A percentile compares a stretch with the other conserved stretches of the same genome.
Conservation (phyloP, 2,113 vertebrate species). For the Pipa parva region DNA sequence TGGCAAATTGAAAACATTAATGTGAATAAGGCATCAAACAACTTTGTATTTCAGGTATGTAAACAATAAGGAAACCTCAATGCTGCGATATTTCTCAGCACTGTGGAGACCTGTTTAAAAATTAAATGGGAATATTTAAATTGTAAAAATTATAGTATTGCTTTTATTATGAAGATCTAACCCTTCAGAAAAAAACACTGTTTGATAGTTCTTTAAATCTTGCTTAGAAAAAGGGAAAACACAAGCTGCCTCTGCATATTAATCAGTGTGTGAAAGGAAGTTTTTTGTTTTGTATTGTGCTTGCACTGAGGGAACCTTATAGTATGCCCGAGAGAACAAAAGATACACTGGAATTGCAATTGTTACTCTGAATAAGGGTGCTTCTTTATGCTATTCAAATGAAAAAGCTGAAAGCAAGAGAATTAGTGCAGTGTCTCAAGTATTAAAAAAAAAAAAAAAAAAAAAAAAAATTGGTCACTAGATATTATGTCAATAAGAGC, state of each 20-base stretch:
- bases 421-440: constrained; percentile 50
- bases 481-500: constrained; percentile 44
- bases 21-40: no score
- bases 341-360: constrained; percentile 49
- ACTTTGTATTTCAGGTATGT: no score
- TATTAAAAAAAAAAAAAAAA: no score
- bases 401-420: constrained; percentile 58
- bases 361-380: constrained; percentile 65
- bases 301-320: constrained; percentile 54
- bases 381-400: constrained; percentile 65
- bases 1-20: no score
- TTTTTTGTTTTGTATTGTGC: constrained; percentile 63
- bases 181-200: constrained; percentile 45
- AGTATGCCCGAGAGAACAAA: no score
- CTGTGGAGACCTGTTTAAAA: no score
- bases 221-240: constrained; percentile 42
- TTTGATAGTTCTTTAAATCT: constrained; percentile 56
- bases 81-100: no score
- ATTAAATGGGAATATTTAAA: no score
- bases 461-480: constrained; percentile 47
- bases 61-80: no score
- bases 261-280: constrained; percentile 67
- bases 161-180: constrained; percentile 45
- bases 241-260: constrained; percentile 65
- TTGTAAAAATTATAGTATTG: no score